Evolutionary conservation across 2,888 invertebrate species (phyloP).

Genomic region (Netelia fuscicornis): DNA sequence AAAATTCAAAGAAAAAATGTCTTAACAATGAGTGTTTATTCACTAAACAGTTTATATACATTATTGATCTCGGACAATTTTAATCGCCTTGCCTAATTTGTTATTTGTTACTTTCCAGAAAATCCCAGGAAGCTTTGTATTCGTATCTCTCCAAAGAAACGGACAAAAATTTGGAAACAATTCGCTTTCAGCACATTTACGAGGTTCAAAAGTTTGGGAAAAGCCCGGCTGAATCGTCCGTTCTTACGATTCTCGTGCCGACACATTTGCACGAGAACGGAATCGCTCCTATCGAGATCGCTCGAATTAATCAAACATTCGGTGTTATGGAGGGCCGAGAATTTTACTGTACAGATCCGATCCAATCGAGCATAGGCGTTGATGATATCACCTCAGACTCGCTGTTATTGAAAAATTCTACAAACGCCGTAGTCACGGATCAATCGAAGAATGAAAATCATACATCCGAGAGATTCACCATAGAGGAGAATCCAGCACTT

Average conservation of each 20-base stretch:
- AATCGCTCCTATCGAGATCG: constrained; percentile 65
- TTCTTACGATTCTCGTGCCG: constrained; percentile 81
- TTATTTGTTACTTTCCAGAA: constrained; percentile 75
- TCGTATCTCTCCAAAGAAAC: constrained; percentile 78
- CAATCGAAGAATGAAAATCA: constrained; percentile 13
- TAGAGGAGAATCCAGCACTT: constrained; percentile 45
- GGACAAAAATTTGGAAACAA: constrained; percentile 75
- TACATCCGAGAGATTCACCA: constrained; percentile 57
- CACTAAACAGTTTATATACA: background rate
- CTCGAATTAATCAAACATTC: constrained; percentile 70
- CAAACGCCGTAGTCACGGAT: background rate
- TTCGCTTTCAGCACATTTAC: constrained; percentile 80
- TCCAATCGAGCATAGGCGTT: background rate
- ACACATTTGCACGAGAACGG: constrained; percentile 67
- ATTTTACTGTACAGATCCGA: constrained; percentile 68
- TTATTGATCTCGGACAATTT: background rate
- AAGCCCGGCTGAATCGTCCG: constrained; percentile 82
- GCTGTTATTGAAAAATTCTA: constrained; percentile 10
- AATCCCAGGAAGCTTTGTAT: constrained; percentile 81
- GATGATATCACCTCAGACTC: constrained; percentile 11
- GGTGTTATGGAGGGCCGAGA: constrained; percentile 70
- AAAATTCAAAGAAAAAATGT: too few relatives aligned
- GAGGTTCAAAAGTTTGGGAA: constrained; percentile 82
- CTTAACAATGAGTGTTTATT: background rate
- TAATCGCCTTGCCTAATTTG: background rate